These are phyloP conservation scores for Denticeps clupeoides DNA, from an alignment of 2,797 vertebrate genomes.

Conservation along the genomic window DNA sequence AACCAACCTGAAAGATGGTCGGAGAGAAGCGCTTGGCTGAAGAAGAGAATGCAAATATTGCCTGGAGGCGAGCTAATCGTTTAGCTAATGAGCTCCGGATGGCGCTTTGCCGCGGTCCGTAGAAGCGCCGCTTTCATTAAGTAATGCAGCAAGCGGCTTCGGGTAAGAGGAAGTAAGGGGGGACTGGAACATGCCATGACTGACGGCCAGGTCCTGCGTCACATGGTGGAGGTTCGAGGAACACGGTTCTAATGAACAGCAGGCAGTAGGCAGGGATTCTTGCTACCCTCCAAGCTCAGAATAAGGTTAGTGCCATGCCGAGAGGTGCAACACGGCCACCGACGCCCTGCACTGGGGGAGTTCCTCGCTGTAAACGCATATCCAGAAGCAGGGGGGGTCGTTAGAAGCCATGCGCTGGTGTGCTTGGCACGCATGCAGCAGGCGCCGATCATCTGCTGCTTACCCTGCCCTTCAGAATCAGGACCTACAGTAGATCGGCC, in stretches of 20 bases:
- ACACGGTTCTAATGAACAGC: too few relatives aligned
- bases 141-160: slow-evolving; percentile 6
- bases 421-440: too few relatives aligned
- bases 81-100: slow-evolving; percentile 24
- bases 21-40: slow-evolving; percentile 17
- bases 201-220: too few relatives aligned
- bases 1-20: slow-evolving; percentile 4
- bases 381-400: too few relatives aligned
- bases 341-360: too few relatives aligned
- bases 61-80: slow-evolving; percentile 23
- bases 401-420: background rate
- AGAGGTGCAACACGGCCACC: too few relatives aligned
- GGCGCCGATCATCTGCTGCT: slow-evolving; percentile 3
- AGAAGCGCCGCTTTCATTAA: slow-evolving; percentile 22
- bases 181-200: too few relatives aligned
- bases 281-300: too few relatives aligned
- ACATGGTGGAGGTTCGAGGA: too few relatives aligned
- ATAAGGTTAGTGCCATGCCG: too few relatives aligned
- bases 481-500: slow-evolving; percentile 4
- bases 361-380: too few relatives aligned
- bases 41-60: slow-evolving; percentile 20
- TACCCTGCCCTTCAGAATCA: slow-evolving; percentile 10
- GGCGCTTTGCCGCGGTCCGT: slow-evolving; percentile 17
- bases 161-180: background rate
- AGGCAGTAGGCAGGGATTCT: too few relatives aligned